Percentiles rank a stretch among this genome's conserved stretches.
Evolutionary conservation across 2,888 invertebrate species (phyloP).

Genomic region (Cactoblastis cactorum): DNA sequence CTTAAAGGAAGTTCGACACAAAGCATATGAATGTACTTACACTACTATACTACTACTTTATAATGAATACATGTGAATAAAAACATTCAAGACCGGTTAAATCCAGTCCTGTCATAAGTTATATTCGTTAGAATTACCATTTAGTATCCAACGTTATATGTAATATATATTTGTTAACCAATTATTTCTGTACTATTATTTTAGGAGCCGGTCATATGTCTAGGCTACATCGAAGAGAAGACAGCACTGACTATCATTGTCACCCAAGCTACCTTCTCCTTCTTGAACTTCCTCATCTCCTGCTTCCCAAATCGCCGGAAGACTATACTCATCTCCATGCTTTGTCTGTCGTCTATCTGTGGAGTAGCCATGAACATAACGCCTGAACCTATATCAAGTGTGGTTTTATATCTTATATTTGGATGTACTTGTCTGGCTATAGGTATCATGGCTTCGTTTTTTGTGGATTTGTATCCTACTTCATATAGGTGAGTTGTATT

Average conservation of each 20-base stretch:
- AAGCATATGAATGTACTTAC: no score
- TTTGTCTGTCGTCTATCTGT: slow-evolving; percentile 75
- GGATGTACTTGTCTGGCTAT: slow-evolving; percentile 66
- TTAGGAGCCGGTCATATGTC: slow-evolving; percentile 63
- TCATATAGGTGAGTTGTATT: slow-evolving; percentile 60
- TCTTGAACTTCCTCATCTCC: slow-evolving; percentile 78
- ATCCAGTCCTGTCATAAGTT: no score
- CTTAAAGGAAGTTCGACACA: no score
- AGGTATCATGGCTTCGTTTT: slow-evolving; percentile 69
- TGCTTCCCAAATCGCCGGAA: slow-evolving; percentile 78
- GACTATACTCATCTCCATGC: slow-evolving; percentile 63
- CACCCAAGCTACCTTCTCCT: slow-evolving; percentile 81
- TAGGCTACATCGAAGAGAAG: slow-evolving; percentile 73
- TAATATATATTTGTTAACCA: no score
- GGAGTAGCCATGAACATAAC: slow-evolving; percentile 61
- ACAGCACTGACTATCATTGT: slow-evolving; percentile 83
- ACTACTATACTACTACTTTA: no score
- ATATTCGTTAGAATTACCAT: no score
- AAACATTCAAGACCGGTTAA: no score
- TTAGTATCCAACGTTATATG: no score
- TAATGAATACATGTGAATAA: no score
- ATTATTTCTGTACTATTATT: slow-evolving; percentile 24
- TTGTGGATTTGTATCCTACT: slow-evolving; percentile 67
- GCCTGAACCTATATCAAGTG: slow-evolving; percentile 64
- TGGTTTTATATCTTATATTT: slow-evolving; percentile 60